Evolutionary conservation across 2,888 invertebrate species (phyloP).

Genomic region (Hipparchia sbordonii): DNA sequence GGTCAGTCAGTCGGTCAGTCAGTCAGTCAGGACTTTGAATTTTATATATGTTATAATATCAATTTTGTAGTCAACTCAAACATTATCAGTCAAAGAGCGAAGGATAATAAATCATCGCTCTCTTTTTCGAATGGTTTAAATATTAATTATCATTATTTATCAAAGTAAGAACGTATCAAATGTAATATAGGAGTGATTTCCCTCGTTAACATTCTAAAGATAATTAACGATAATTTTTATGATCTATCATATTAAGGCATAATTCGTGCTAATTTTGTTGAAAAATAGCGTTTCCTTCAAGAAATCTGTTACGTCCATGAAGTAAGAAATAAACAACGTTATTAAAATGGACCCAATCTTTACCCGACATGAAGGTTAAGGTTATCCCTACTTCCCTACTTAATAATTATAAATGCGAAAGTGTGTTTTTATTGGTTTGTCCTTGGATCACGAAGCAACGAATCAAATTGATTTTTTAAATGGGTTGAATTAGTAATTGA

Average conservation of each 20-base stretch:
- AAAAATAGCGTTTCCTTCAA: constrained; percentile 12
- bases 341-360: neutral
- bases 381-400: neutral
- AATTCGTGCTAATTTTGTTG: neutral
- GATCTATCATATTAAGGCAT: constrained; percentile 5
- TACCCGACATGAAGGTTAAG: neutral
- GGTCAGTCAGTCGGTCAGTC: too few relatives aligned
- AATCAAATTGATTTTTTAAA: too few relatives aligned
- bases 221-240: neutral
- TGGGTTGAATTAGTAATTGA: too few relatives aligned
- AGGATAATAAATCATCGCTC: too few relatives aligned
- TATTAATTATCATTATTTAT: neutral
- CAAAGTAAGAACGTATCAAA: neutral
- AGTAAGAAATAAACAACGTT: neutral
- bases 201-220: constrained; percentile 12
- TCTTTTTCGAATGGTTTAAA: neutral
- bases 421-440: too few relatives aligned
- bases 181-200: constrained; percentile 18
- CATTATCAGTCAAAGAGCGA: too few relatives aligned
- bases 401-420: neutral
- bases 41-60: too few relatives aligned
- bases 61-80: too few relatives aligned
- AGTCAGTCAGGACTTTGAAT: too few relatives aligned
- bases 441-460: too few relatives aligned
- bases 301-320: neutral